phyloP scores from a whole-genome alignment of 2,888 invertebrate species.

The Branchipolynoe longqiensis region DNA sequence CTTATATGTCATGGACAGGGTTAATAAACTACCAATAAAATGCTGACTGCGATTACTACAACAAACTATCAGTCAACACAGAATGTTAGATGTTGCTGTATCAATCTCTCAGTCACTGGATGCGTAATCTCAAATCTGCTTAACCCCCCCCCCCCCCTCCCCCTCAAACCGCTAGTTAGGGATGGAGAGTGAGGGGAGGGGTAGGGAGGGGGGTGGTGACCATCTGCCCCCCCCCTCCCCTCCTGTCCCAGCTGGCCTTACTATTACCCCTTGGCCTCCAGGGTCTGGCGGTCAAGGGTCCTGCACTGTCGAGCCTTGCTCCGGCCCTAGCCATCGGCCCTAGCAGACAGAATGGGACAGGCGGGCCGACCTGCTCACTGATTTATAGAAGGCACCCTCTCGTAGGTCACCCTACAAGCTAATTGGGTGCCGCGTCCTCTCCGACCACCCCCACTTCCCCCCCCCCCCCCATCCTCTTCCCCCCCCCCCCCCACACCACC shows the following conservation, averaged over 20 bases:
- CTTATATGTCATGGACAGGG: too few relatives aligned
- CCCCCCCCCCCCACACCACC: too few relatives aligned
- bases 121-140: not conserved
- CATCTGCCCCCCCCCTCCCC: constrained; percentile 9
- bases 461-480: too few relatives aligned
- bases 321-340: too few relatives aligned
- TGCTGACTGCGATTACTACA: too few relatives aligned
- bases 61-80: too few relatives aligned
- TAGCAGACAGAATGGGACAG: too few relatives aligned
- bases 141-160: constrained; percentile 1
- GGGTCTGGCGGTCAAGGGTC: not conserved
- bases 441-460: constrained; percentile 19
- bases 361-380: not conserved
- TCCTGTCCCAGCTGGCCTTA: not conserved
- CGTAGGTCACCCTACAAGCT: not conserved
- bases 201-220: not conserved
- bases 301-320: not conserved
- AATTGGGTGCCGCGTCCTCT: not conserved
- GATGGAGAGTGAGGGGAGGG: not conserved
- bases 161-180: too few relatives aligned
- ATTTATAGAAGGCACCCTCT: constrained; percentile 4
- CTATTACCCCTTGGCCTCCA: constrained; percentile 34
- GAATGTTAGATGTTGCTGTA: too few relatives aligned
- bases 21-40: not conserved
- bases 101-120: not conserved